A percentile compares a stretch with the other conserved stretches of the same genome.
These are phyloP conservation scores for Tribolium madens DNA, from an alignment of 1,140 invertebrate genomes.

Conservation along the genomic window DNA sequence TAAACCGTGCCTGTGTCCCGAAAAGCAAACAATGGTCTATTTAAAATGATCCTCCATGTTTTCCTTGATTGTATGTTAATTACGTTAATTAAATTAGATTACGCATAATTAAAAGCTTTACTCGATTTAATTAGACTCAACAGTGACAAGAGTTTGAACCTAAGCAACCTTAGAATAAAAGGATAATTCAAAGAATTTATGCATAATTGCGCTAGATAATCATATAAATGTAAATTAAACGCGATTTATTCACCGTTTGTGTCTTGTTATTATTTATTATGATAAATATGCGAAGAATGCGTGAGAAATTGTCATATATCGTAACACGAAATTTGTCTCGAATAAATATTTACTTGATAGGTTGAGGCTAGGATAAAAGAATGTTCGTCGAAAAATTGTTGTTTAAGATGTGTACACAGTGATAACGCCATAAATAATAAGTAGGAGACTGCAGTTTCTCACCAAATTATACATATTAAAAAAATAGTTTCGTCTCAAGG, in stretches of 20 bases:
- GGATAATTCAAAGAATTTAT: slow-evolving; percentile 27
- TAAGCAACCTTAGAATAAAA: background rate
- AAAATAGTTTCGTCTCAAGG: background rate
- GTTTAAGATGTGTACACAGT: background rate
- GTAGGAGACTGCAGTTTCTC: background rate
- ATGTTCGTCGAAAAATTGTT: background rate
- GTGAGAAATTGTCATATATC: slow-evolving; percentile 41
- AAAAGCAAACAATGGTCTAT: slow-evolving; percentile 25
- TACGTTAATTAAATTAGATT: slow-evolving; percentile 26
- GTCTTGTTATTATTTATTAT: slow-evolving; percentile 32
- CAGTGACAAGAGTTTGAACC: slow-evolving; percentile 19
- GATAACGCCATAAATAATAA: slow-evolving; percentile 18
- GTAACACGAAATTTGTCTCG: slow-evolving; percentile 21
- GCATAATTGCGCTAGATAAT: slow-evolving; percentile 41
- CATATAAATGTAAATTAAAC: slow-evolving; percentile 28
- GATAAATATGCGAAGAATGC: slow-evolving; percentile 36
- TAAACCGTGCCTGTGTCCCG: slow-evolving; percentile 8
- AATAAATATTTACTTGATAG: slow-evolving; percentile 24
- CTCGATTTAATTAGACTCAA: slow-evolving; percentile 10
- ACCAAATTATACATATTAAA: background rate
- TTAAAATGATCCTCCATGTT: slow-evolving; percentile 8
- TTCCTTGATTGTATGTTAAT: slow-evolving; percentile 31
- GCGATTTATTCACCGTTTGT: slow-evolving; percentile 26
- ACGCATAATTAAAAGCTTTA: slow-evolving; percentile 6
- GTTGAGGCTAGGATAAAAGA: slow-evolving; percentile 1